phyloP scores from a whole-genome alignment of 2,888 invertebrate species.

The Macaria liturata region DNA sequence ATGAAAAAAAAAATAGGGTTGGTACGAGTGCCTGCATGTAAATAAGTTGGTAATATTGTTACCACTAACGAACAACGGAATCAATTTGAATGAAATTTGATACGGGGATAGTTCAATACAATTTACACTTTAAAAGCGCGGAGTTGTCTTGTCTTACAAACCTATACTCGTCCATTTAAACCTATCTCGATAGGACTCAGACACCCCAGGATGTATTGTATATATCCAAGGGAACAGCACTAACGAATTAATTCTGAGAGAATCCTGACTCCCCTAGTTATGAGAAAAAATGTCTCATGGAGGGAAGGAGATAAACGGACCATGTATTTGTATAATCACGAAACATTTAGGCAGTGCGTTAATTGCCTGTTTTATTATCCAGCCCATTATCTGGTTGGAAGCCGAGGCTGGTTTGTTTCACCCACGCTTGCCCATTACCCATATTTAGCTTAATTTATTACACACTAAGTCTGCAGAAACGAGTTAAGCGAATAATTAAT shows the following conservation, averaged over 20 bases:
- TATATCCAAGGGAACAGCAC: too few species aligned
- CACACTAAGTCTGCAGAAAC: slow-evolving; percentile 9
- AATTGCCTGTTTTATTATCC: slow-evolving; percentile 28
- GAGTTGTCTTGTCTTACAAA: not conserved
- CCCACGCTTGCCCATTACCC: slow-evolving; percentile 28
- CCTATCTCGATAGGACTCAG: too few species aligned
- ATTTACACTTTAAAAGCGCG: not conserved
- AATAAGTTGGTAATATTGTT: too few species aligned
- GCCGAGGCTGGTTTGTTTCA: slow-evolving; percentile 17
- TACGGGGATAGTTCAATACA: not conserved
- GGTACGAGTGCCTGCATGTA: too few species aligned
- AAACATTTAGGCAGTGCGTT: slow-evolving; percentile 30
- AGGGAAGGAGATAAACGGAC: not conserved
- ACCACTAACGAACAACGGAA: not conserved
- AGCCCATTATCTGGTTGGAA: slow-evolving; percentile 10
- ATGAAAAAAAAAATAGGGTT: too few species aligned
- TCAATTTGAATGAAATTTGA: not conserved
- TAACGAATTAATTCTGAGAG: not conserved
- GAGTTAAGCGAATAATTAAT: slow-evolving; percentile 4
- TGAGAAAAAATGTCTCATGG: not conserved
- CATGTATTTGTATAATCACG: slow-evolving; percentile 18
- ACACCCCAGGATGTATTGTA: too few species aligned
- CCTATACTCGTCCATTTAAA: too few species aligned
- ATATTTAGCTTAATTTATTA: slow-evolving; percentile 24
- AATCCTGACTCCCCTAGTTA: not conserved